A percentile compares a stretch with the other conserved stretches of the same genome.
phyloP scores from a whole-genome alignment of 2,888 invertebrate species.

The Lycia hirtaria region DNA sequence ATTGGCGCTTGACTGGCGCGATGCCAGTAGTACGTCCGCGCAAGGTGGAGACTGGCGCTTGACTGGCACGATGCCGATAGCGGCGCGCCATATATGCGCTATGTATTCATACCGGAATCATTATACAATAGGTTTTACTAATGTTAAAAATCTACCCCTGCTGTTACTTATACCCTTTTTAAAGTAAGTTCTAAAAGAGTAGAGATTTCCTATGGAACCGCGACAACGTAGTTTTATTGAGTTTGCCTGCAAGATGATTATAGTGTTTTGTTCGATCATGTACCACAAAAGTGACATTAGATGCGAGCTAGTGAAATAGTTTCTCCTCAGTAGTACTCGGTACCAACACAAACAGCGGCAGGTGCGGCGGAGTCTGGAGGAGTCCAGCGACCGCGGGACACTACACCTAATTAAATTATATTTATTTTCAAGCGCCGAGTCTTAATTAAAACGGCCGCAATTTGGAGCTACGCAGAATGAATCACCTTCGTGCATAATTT shows the following conservation, averaged over 20 bases:
- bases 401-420: constrained; percentile 64
- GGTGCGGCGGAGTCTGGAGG: not conserved
- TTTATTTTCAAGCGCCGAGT: constrained; percentile 59
- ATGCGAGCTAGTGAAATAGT: too few species aligned
- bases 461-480: constrained; percentile 48
- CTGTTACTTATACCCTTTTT: too few species aligned
- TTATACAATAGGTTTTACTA: constrained; percentile 36
- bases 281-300: too few species aligned
- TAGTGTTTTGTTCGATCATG: too few species aligned
- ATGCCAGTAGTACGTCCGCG: not conserved
- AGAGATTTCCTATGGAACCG: too few species aligned
- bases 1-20: constrained; percentile 40
- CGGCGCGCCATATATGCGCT: constrained; percentile 44
- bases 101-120: constrained; percentile 47
- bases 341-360: not conserved
- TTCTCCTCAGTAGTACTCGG: too few species aligned
- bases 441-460: constrained; percentile 69
- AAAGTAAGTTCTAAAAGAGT: too few species aligned
- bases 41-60: not conserved
- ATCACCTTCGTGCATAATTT: constrained; percentile 69
- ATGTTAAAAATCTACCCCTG: constrained; percentile 35
- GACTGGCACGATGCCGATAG: too few species aligned
- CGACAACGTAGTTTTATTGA: too few species aligned
- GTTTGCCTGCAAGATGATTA: too few species aligned
- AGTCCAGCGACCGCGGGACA: constrained; percentile 4